phyloP scores from a whole-genome alignment of 2,888 invertebrate species.

The Ceriagrion tenellum region DNA sequence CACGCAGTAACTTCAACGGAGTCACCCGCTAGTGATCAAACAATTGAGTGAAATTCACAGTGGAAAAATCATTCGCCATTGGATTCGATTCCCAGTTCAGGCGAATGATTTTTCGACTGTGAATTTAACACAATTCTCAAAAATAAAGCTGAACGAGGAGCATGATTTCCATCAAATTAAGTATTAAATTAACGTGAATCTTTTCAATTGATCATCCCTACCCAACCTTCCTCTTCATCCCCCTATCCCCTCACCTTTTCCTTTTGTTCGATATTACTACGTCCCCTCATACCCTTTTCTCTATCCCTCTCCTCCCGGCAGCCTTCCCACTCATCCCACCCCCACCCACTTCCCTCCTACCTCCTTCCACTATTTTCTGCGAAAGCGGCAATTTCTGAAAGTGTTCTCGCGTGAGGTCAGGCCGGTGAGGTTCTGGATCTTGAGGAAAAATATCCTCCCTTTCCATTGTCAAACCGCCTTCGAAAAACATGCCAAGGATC shows the following conservation, averaged over 20 bases:
- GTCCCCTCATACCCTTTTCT: neutral
- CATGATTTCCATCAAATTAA: neutral
- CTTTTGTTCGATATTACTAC: no score
- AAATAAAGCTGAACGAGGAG: no score
- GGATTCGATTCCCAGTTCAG: no score
- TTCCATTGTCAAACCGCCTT: neutral
- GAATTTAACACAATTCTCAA: no score
- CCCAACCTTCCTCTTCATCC: neutral
- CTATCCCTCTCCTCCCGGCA: neutral
- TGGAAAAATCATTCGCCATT: no score
- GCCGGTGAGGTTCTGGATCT: neutral
- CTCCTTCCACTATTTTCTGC: neutral
- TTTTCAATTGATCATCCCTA: neutral
- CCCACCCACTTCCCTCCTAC: neutral
- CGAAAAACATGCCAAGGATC: conserved; percentile 51
- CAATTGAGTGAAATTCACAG: no score
- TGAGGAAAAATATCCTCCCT: conserved; percentile 11
- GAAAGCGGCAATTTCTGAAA: conserved; percentile 18
- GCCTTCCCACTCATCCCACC: neutral
- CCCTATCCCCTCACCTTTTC: neutral
- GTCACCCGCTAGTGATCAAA: no score
- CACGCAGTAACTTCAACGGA: no score
- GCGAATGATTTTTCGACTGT: no score
- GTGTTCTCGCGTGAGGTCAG: conserved; percentile 10
- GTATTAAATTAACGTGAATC: neutral